A percentile compares a stretch with the other conserved stretches of the same genome.
phyloP scores from a whole-genome alignment of 2,888 invertebrate genomes.

The Acleris laterana region DNA sequence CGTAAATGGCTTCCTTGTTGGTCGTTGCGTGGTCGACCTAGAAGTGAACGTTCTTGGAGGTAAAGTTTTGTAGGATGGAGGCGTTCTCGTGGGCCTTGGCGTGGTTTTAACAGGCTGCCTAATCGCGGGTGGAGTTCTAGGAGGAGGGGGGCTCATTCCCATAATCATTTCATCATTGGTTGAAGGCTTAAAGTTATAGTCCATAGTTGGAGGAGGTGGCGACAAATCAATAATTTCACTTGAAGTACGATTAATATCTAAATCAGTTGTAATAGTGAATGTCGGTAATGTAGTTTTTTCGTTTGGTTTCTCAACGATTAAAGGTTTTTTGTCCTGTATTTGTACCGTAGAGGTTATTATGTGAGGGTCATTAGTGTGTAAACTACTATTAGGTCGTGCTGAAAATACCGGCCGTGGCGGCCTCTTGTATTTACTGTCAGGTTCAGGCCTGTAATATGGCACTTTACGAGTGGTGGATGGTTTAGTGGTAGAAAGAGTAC shows the following conservation, averaged over 20 bases:
- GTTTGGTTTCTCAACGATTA: slow-evolving; percentile 64
- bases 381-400: slow-evolving; percentile 53
- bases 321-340: slow-evolving; percentile 74
- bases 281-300: slow-evolving; percentile 65
- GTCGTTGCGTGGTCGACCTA: slow-evolving; percentile 65
- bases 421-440: slow-evolving; percentile 55
- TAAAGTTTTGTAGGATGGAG: slow-evolving; percentile 65
- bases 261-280: slow-evolving; percentile 60
- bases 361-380: slow-evolving; percentile 60
- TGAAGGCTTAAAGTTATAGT: slow-evolving; percentile 73
- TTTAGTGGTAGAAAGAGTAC: slow-evolving; percentile 49
- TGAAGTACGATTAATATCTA: slow-evolving; percentile 62
- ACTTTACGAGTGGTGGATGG: slow-evolving; percentile 50
- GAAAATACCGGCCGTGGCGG: slow-evolving; percentile 57
- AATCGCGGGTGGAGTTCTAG: slow-evolving; percentile 59
- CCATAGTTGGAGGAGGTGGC: slow-evolving; percentile 76
- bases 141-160: slow-evolving; percentile 84
- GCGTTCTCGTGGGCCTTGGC: slow-evolving; percentile 65
- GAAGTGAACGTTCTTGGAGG: slow-evolving; percentile 64
- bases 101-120: slow-evolving; percentile 62
- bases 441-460: slow-evolving; percentile 46
- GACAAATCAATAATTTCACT: slow-evolving; percentile 79
- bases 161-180: slow-evolving; percentile 79
- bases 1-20: slow-evolving; percentile 50
- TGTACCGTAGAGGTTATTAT: slow-evolving; percentile 80